Evolutionary conservation across 2,113 vertebrate genomes (phyloP).

Genomic region (Solea senegalensis): DNA sequence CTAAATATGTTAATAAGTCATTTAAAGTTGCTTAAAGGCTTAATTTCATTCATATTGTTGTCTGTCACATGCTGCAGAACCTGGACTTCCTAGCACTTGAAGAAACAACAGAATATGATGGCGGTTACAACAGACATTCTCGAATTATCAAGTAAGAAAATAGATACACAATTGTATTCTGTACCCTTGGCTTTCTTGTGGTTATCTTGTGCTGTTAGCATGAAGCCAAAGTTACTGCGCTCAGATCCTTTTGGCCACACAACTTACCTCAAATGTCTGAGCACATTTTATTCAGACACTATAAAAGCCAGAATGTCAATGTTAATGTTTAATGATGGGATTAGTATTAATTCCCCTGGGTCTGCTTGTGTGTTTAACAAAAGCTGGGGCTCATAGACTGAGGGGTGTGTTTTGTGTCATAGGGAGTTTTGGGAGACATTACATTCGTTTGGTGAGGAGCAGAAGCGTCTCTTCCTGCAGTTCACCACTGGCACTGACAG

Average conservation of each 20-base stretch:
- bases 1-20: neutral
- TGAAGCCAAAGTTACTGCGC: too few species aligned
- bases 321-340: too few species aligned
- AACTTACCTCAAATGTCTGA: too few species aligned
- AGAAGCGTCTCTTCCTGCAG: constrained; percentile 98
- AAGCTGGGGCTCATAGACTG: too few species aligned
- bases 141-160: constrained; percentile 91
- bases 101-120: constrained; percentile 98
- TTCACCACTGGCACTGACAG: constrained; percentile 98
- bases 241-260: too few species aligned
- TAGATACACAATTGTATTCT: neutral
- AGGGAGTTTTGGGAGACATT: constrained; percentile 99
- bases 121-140: constrained; percentile 94
- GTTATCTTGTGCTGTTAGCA: too few species aligned
- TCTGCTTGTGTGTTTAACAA: too few species aligned
- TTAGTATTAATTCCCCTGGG: too few species aligned
- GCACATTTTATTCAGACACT: too few species aligned
- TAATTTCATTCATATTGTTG: neutral
- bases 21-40: neutral
- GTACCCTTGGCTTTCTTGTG: too few species aligned
- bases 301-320: too few species aligned
- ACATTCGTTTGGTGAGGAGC: constrained; percentile 95
- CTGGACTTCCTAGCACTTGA: constrained; percentile 97
- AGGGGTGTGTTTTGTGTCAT: neutral
- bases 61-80: constrained; percentile 82